Conservation (phyloP, 2,797 vertebrate species). For the Bradypus variegatus region DNA sequence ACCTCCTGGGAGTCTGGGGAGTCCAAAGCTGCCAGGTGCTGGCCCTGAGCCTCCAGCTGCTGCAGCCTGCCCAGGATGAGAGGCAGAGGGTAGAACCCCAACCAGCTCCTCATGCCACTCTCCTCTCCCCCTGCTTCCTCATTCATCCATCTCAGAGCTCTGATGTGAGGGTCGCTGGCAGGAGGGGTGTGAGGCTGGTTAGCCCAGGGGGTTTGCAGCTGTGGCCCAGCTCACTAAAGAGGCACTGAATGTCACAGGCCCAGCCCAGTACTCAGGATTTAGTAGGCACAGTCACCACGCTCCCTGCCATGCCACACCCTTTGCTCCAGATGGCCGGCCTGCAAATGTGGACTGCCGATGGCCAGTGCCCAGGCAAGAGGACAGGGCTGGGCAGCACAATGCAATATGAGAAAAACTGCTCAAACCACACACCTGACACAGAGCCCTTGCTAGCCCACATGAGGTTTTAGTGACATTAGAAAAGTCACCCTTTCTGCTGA, state of each 20-base stretch:
- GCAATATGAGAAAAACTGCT: not conserved
- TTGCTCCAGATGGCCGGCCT: not conserved
- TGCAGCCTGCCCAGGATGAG: conserved; percentile 60
- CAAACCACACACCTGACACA: not conserved
- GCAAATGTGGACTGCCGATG: not conserved
- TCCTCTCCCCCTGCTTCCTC: not conserved
- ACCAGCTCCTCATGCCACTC: not conserved
- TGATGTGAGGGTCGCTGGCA: not conserved
- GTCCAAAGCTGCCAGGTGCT: conserved; percentile 47
- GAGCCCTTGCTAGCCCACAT: not conserved
- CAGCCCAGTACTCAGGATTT: not conserved
- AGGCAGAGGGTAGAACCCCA: conserved; percentile 7
- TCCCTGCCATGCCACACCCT: not conserved
- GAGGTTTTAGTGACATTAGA: not conserved
- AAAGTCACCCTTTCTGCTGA: not conserved
- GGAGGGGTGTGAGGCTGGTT: not conserved
- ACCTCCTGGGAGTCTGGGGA: conserved; percentile 64
- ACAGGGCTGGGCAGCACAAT: too few species aligned
- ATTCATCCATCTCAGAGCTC: not conserved
- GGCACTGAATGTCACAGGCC: not conserved
- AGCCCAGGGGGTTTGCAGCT: rapidly evolving
- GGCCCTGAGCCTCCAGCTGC: conserved; percentile 66
- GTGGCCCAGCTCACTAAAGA: not conserved
- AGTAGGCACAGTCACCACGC: not conserved
- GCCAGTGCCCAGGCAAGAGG: rapidly evolving